These are phyloP conservation scores for Syngnathus scovelli DNA, from an alignment of 2,113 vertebrate species.

Conservation along the genomic window DNA sequence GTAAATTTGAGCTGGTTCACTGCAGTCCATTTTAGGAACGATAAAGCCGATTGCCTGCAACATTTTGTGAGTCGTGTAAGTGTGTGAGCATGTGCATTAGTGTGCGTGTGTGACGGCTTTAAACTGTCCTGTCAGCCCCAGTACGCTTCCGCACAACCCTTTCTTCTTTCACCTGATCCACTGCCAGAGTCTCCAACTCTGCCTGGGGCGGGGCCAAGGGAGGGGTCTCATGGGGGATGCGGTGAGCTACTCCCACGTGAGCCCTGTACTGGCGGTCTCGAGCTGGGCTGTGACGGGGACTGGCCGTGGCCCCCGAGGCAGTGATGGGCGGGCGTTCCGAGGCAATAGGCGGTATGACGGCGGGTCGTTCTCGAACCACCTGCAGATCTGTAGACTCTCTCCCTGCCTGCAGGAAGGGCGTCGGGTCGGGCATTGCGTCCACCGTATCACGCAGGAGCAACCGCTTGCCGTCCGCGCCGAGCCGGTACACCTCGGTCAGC, in stretches of 20 bases:
- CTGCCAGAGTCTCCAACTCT: slow-evolving; percentile 84
- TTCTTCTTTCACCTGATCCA: slow-evolving; percentile 86
- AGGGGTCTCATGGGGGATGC: slow-evolving; percentile 76
- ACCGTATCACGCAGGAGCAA: slow-evolving; percentile 82
- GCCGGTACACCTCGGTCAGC: slow-evolving; percentile 87
- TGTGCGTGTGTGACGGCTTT: slow-evolving; percentile 36
- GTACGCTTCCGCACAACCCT: slow-evolving; percentile 86
- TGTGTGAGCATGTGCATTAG: slow-evolving; percentile 26
- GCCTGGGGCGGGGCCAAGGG: slow-evolving; percentile 64
- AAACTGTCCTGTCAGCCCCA: slow-evolving; percentile 93
- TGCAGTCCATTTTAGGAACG: neutral
- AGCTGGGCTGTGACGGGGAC: slow-evolving; percentile 76
- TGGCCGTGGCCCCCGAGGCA: slow-evolving; percentile 54
- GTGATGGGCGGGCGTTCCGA: slow-evolving; percentile 68
- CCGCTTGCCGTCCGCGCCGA: slow-evolving; percentile 81
- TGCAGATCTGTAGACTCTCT: slow-evolving; percentile 74
- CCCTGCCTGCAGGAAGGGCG: slow-evolving; percentile 84
- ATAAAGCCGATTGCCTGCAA: neutral
- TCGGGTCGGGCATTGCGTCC: slow-evolving; percentile 95
- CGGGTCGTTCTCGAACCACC: slow-evolving; percentile 80
- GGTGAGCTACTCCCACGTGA: slow-evolving; percentile 89
- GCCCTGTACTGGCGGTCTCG: slow-evolving; percentile 80
- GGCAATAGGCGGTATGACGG: slow-evolving; percentile 88
- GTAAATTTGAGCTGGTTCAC: neutral
- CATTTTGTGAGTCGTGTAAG: slow-evolving; percentile 14